These are phyloP conservation scores for Notoglanidium macrostoma DNA, from an alignment of 2,797 vertebrate species.

Conservation along the genomic window DNA sequence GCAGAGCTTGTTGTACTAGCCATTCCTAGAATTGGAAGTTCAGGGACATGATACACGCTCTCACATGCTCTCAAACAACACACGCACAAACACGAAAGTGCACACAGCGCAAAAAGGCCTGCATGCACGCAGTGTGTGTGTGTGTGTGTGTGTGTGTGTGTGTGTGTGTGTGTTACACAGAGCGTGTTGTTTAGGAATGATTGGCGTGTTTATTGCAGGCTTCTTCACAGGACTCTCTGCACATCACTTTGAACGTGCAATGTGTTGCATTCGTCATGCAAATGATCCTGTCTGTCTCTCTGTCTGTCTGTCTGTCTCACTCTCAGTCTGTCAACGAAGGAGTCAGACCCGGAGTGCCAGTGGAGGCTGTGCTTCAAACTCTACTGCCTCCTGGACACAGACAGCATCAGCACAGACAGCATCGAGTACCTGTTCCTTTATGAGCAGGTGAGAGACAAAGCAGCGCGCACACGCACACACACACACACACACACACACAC, in stretches of 20 bases:
- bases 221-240: background rate
- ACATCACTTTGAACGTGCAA: background rate
- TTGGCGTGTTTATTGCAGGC: too few relatives aligned
- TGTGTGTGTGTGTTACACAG: slow-evolving; percentile 9
- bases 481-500: background rate
- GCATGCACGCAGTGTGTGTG: too few relatives aligned
- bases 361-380: slow-evolving; percentile 91
- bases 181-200: background rate
- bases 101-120: slow-evolving; percentile 14
- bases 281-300: background rate
- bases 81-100: slow-evolving; percentile 31
- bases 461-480: background rate
- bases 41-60: slow-evolving; percentile 42
- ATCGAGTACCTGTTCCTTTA: slow-evolving; percentile 91
- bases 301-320: slow-evolving; percentile 41
- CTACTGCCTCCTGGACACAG: slow-evolving; percentile 87
- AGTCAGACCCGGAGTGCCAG: slow-evolving; percentile 74
- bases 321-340: slow-evolving; percentile 80
- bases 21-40: slow-evolving; percentile 51
- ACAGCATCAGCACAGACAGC: slow-evolving; percentile 84
- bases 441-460: slow-evolving; percentile 81
- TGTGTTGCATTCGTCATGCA: background rate
- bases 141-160: slow-evolving; percentile 28
- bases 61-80: slow-evolving; percentile 12
- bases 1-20: slow-evolving; percentile 33